Conservation (phyloP, 2,113 vertebrate species). For the Sphyrna mokarran region DNA sequence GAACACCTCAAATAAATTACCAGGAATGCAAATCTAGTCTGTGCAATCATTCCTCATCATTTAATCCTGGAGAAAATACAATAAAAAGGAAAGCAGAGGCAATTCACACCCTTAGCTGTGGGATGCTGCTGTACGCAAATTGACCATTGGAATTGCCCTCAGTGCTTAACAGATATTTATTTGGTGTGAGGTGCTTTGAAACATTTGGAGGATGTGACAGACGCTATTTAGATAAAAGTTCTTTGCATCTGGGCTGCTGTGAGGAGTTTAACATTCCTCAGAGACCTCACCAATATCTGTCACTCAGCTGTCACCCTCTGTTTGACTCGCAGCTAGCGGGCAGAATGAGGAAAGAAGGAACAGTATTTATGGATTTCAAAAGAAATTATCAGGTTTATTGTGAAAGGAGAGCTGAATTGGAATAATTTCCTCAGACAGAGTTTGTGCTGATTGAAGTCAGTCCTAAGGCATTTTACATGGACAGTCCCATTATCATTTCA, state of each 20-base stretch:
- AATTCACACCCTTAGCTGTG: not conserved
- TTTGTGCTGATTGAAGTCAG: not conserved
- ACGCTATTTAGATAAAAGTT: not conserved
- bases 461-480: not conserved
- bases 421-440: not conserved
- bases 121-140: not conserved
- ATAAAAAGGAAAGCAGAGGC: not conserved
- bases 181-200: not conserved
- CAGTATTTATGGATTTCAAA: conserved; percentile 9
- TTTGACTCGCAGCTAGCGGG: not conserved
- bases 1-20: not conserved
- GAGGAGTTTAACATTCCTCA: not conserved
- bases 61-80: not conserved
- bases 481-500: not conserved
- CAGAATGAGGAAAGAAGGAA: not conserved
- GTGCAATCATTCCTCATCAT: not conserved
- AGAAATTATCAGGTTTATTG: not conserved
- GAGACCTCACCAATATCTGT: not conserved
- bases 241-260: not conserved
- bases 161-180: not conserved
- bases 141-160: not conserved
- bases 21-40: no score
- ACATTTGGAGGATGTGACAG: not conserved
- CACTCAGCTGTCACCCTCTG: not conserved
- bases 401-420: conserved; percentile 3